Evolutionary conservation across 2,113 vertebrate genomes (phyloP).

Genomic region (Etheostoma cragini): DNA sequence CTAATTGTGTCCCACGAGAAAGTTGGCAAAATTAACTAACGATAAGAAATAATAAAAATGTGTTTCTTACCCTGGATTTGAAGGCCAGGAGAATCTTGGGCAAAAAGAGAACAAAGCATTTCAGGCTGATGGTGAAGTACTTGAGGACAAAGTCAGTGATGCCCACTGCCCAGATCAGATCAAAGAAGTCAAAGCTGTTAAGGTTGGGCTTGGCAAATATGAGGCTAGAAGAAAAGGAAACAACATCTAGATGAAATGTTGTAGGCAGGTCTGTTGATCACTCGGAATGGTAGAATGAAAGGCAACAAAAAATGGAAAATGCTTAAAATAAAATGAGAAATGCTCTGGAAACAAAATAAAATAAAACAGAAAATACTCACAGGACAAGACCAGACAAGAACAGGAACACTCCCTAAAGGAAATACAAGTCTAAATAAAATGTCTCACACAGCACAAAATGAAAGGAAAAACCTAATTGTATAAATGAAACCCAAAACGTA

Average conservation of each 20-base stretch:
- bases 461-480: slow-evolving; percentile 26
- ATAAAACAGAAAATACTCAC: slow-evolving; percentile 86
- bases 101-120: slow-evolving; percentile 92
- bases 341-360: slow-evolving; percentile 20
- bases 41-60: too few species aligned
- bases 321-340: slow-evolving; percentile 13
- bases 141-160: slow-evolving; percentile 97
- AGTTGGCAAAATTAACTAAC: background rate
- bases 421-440: slow-evolving; percentile 61
- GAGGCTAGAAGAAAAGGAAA: slow-evolving; percentile 82
- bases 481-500: slow-evolving; percentile 13
- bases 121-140: slow-evolving; percentile 93
- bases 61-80: slow-evolving; percentile 92
- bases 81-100: slow-evolving; percentile 95
- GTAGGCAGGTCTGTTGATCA: background rate
- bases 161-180: slow-evolving; percentile 96
- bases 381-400: slow-evolving; percentile 79
- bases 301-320: slow-evolving; percentile 9
- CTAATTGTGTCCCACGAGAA: background rate
- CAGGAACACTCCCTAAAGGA: slow-evolving; percentile 83
- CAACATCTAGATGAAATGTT: background rate
- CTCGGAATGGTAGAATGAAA: background rate
- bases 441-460: slow-evolving; percentile 48
- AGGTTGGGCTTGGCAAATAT: slow-evolving; percentile 95
- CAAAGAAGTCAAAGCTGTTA: slow-evolving; percentile 93